Evolutionary conservation across 1,140 invertebrate genomes (phyloP).

Genomic region (Camponotus pennsylvanicus): DNA sequence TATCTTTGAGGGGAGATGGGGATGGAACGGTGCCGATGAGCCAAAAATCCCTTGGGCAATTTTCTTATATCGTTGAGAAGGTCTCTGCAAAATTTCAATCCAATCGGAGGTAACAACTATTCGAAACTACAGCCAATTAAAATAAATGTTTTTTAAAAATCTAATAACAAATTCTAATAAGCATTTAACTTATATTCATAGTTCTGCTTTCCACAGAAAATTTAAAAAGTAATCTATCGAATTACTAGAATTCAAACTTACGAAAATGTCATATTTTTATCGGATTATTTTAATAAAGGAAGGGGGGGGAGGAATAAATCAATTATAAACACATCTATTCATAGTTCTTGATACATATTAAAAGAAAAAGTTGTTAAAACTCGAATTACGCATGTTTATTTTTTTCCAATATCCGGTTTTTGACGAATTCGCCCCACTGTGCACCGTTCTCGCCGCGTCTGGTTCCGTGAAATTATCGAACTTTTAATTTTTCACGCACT

Average conservation of each 20-base stretch:
- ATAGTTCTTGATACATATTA: conserved; percentile 2
- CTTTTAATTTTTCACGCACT: no score
- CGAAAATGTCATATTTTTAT: conserved; percentile 2
- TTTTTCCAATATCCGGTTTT: conserved; percentile 21
- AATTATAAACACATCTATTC: conserved; percentile 2
- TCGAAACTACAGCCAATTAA: no score
- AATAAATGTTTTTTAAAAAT: no score
- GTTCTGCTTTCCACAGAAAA: neutral
- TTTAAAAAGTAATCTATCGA: neutral
- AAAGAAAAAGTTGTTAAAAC: neutral
- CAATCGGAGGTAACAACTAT: no score
- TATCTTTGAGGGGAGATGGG: no score
- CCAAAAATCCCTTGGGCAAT: no score
- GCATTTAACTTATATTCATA: neutral
- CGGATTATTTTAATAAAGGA: neutral
- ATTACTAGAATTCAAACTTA: neutral
- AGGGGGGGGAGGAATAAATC: neutral
- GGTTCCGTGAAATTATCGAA: no score
- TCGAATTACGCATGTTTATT: neutral
- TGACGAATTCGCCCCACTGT: neutral
- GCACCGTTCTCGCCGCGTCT: neutral
- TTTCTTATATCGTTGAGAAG: no score
- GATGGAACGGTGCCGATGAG: no score
- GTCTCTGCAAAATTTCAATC: no score
- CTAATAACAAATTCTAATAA: neutral